phyloP scores from a whole-genome alignment of 2,113 vertebrate genomes.

The Choloepus hoffmanni region DNA sequence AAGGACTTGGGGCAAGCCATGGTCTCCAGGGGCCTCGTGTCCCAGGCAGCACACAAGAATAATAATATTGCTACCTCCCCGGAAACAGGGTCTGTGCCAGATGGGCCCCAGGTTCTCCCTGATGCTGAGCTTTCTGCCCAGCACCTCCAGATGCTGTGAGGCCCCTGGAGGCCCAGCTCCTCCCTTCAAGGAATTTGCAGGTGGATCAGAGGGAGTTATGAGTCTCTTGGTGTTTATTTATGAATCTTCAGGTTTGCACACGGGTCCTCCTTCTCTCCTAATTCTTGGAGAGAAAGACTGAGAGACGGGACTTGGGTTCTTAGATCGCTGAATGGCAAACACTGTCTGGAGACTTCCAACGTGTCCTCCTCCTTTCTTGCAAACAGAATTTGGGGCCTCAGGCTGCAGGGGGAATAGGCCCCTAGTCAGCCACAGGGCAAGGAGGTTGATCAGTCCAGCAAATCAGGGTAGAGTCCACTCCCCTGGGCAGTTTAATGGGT shows the following conservation, averaged over 20 bases:
- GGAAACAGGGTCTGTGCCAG: background rate
- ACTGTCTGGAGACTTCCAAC: background rate
- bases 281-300: background rate
- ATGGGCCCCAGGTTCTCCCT: background rate
- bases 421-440: background rate
- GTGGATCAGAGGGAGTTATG: background rate
- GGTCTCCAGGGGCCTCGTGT: background rate
- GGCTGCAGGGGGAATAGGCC: background rate
- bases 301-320: background rate
- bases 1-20: background rate
- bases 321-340: background rate
- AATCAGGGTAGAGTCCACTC: background rate
- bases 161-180: too few species aligned
- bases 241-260: too few species aligned
- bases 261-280: background rate
- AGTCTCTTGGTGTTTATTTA: background rate
- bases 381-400: background rate
- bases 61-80: background rate
- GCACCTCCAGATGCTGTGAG: background rate
- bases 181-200: accelerated
- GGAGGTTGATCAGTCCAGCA: background rate
- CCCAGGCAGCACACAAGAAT: accelerated
- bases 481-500: background rate
- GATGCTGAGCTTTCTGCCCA: background rate
- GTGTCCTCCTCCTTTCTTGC: background rate